Conservation (phyloP, 2,113 vertebrate species). For the Seriola rivoliana region DNA sequence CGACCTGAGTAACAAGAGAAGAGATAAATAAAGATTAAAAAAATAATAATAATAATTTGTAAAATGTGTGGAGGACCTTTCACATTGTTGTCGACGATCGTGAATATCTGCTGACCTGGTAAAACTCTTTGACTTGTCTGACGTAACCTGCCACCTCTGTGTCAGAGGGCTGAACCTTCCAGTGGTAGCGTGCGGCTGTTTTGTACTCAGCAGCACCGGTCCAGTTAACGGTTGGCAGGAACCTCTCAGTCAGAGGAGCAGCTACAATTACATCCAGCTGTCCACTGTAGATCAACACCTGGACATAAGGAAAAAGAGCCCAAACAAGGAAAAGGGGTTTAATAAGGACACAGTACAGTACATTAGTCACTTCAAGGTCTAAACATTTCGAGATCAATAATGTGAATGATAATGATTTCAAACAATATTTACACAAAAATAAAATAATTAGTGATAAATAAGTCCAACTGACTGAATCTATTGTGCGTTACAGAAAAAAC, state of each 20-base stretch:
- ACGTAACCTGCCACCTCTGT: conserved; percentile 90
- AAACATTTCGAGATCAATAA: too few species aligned
- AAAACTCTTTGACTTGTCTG: conserved; percentile 86
- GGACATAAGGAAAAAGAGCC: not conserved
- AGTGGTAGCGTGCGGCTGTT: conserved; percentile 79
- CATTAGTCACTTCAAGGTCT: too few species aligned
- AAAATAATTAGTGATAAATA: too few species aligned
- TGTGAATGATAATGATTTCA: too few species aligned
- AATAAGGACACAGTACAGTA: too few species aligned
- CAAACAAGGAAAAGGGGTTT: too few species aligned
- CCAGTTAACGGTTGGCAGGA: conserved; percentile 88
- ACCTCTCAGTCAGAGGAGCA: conserved; percentile 87
- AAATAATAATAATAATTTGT: too few species aligned
- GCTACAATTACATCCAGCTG: conserved; percentile 91
- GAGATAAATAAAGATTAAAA: not conserved
- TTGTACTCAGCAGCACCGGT: conserved; percentile 82
- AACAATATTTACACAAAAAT: too few species aligned
- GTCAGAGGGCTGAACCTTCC: conserved; percentile 88
- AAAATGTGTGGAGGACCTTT: not conserved
- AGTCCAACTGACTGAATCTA: too few species aligned
- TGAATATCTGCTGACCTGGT: conserved; percentile 82
- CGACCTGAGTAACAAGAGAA: conserved; percentile 76
- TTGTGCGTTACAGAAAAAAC: too few species aligned
- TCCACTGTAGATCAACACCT: conserved; percentile 90
- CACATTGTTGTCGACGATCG: accelerated